Conservation (phyloP, 2,888 invertebrate species). For the Hirtodrosophila trivittata region DNA sequence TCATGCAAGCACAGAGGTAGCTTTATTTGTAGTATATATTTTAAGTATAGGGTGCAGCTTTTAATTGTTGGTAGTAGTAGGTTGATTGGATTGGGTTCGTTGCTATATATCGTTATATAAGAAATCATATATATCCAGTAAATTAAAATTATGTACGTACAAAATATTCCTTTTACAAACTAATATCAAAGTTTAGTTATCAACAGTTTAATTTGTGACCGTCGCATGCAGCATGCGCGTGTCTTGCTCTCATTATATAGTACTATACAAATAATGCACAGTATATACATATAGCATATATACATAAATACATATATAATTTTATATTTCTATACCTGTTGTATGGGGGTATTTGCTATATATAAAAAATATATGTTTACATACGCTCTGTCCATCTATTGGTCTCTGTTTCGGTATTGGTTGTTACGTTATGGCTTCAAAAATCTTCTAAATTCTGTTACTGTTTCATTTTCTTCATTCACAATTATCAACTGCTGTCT, state of each 20-base stretch:
- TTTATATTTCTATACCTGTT: constrained; percentile 36
- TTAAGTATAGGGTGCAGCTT: no score
- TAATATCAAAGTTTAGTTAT: constrained; percentile 83
- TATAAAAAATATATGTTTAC: no score
- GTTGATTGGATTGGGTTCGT: constrained; percentile 27
- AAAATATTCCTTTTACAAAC: constrained; percentile 77
- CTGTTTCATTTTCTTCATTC: constrained; percentile 5
- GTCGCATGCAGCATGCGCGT: constrained; percentile 69
- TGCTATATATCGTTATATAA: constrained; percentile 44
- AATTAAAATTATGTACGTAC: constrained; percentile 71
- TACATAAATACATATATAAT: constrained; percentile 14
- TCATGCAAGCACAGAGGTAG: constrained; percentile 15
- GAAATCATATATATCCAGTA: constrained; percentile 45
- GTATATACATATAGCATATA: constrained; percentile 16
- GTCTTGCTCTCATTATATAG: constrained; percentile 56
- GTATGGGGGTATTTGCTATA: constrained; percentile 17
- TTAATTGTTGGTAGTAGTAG: constrained; percentile 15
- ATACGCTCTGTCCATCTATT: no score
- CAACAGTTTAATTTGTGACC: constrained; percentile 81
- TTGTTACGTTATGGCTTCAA: constrained; percentile 52
- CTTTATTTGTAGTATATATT: constrained; percentile 1
- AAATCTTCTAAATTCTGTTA: constrained; percentile 26
- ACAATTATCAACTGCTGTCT: constrained; percentile 27
- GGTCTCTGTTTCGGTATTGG: constrained; percentile 19
- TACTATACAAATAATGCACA: constrained; percentile 49